Base-by-base conservation (phyloP, 1,140 invertebrate genomes). In the Rhizoglyphus robini region DNA sequence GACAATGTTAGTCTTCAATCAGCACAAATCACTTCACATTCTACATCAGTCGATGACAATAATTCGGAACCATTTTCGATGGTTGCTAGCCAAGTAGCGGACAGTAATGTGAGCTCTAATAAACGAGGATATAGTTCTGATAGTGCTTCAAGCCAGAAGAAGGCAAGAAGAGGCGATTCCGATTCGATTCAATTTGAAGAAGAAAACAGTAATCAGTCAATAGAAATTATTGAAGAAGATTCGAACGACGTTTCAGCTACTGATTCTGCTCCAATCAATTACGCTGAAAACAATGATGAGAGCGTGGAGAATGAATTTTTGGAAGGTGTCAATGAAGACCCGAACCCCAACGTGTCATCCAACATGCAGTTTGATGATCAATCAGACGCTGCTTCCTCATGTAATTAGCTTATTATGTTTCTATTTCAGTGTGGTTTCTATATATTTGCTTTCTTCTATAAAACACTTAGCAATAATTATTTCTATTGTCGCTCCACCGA, bases 11-110 rank as follows among this genome's bases (percentile, higher is more conserved):
- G n/a, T 23, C 27, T 60, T 29, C 58, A 60, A 46, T 60, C 58
- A 32, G 38, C 58, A 30, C 58, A 60, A 27, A 60, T 60, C 15
- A 29, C 58, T 2, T 60, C 58, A 18, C 58, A 60, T 46, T 29
- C 54, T 23, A 58, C 54, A 30, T 58, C 58, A 32, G 27, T 51
- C 8, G 48, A 60, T 46, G 58, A 60, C 36, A 60, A 60, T 46
- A 34, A 2, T 46, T 29, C 27, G 38, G 58, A 60, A 34, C 36
- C 38, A 27, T 54, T 32, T 8, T 54, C 51, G 5, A 54, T 8
- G 8, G 18, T 41, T 41, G 36, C 36, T 41, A 8, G 36, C 8
- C 36, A 41, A 41, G 51, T 54, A 11, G 8, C 51, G 8, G 51
- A 54, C 31, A 54, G 51, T 54, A 54, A 54, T 54, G 51, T 54